Evolutionary conservation across 2,888 invertebrate genomes (phyloP).

Genomic region (Plebejus melissa): DNA sequence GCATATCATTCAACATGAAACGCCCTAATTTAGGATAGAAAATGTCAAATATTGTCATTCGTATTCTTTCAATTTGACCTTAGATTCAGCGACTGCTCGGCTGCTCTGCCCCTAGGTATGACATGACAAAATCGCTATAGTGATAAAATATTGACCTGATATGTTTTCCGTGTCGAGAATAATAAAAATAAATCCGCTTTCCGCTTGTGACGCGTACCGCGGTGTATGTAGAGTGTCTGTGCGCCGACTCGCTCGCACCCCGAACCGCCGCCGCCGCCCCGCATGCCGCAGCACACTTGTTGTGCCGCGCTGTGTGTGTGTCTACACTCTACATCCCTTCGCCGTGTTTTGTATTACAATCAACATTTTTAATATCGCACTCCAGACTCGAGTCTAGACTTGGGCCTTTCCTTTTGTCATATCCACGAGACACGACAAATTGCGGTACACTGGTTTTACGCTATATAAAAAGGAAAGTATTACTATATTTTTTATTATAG

Average conservation of each 20-base stretch:
- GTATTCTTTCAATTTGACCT: no score
- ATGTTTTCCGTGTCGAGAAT: neutral
- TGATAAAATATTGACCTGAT: no score
- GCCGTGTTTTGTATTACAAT: constrained; percentile 25
- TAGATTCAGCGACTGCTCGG: no score
- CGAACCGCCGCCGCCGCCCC: constrained; percentile 31
- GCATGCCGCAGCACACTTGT: constrained; percentile 37
- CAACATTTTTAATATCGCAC: constrained; percentile 26
- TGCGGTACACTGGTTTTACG: constrained; percentile 7
- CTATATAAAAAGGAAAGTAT: neutral
- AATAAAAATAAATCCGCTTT: constrained; percentile 15
- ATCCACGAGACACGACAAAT: constrained; percentile 5
- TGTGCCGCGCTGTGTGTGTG: constrained; percentile 33
- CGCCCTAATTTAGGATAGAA: no score
- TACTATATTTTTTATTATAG: no score
- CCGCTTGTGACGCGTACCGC: constrained; percentile 30
- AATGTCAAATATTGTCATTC: no score
- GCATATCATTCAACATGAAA: no score
- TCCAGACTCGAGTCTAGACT: constrained; percentile 23
- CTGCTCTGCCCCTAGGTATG: no score
- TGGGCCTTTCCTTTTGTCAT: constrained; percentile 4
- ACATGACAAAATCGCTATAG: no score
- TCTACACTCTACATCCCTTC: constrained; percentile 1
- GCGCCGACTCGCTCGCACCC: constrained; percentile 31
- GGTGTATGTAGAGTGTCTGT: neutral